Evolutionary conservation across 2,797 vertebrate species (phyloP).

Genomic region (Smutsia temminckii): DNA sequence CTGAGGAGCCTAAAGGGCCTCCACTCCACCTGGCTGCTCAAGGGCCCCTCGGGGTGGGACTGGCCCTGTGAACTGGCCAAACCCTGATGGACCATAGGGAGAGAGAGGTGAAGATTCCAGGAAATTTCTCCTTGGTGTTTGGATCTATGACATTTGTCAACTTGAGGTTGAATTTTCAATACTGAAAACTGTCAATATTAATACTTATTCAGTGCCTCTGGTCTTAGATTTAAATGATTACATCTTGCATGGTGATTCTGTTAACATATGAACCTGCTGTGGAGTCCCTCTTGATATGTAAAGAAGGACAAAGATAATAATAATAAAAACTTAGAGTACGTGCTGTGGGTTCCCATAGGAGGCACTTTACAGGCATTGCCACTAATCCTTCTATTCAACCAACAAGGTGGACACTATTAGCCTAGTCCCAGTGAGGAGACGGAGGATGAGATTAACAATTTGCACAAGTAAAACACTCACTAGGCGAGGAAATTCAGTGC

Average conservation of each 20-base stretch:
- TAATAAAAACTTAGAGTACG: not conserved
- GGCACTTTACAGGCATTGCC: not conserved
- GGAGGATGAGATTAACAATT: not conserved
- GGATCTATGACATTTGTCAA: not conserved
- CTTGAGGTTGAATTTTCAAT: conserved; percentile 35
- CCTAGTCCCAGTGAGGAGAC: not conserved
- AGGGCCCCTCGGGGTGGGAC: not conserved
- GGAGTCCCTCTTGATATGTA: not conserved
- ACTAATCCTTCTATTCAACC: not conserved
- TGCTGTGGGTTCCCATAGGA: not conserved
- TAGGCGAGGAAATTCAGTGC: not conserved
- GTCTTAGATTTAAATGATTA: conserved; percentile 30
- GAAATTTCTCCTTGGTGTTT: not conserved
- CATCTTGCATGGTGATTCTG: not conserved
- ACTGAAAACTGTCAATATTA: conserved; percentile 7
- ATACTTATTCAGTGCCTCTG: not conserved
- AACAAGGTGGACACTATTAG: not conserved
- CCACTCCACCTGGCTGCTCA: not conserved
- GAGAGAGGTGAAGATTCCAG: not conserved
- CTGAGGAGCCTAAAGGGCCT: not conserved
- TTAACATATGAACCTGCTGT: not conserved
- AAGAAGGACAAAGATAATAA: conserved; percentile 5
- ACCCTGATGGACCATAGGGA: not conserved
- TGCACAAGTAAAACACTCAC: not conserved
- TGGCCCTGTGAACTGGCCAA: not conserved